A percentile compares a stretch with the other conserved stretches of the same genome.
phyloP scores from a whole-genome alignment of 2,797 vertebrate species.

The Discoglossus pictus region DNA sequence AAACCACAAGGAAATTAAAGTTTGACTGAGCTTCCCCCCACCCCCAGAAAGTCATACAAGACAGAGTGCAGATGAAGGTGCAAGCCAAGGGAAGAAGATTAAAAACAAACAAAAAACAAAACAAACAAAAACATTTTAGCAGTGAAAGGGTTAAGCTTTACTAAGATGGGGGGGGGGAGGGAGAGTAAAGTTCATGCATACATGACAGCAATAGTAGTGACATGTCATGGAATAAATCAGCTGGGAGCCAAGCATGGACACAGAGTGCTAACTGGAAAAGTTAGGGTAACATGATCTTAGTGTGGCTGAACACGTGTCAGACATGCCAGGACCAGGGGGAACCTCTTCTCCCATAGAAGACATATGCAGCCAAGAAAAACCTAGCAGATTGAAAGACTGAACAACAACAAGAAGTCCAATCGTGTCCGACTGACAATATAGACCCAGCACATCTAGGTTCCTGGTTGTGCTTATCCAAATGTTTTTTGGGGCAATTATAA shows the following conservation, averaged over 20 bases:
- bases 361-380: too few species aligned
- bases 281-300: slow-evolving; percentile 11
- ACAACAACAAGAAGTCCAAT: too few species aligned
- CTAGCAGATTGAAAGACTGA: too few species aligned
- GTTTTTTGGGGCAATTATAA: too few species aligned
- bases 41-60: neutral
- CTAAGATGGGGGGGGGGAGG: too few species aligned
- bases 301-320: neutral
- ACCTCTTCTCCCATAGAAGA: neutral
- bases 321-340: neutral
- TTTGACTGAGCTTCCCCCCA: neutral
- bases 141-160: too few species aligned
- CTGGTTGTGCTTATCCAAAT: too few species aligned
- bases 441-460: too few species aligned
- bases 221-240: slow-evolving; percentile 8
- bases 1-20: neutral
- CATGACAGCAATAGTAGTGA: neutral
- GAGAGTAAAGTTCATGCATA: neutral
- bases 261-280: slow-evolving; percentile 15
- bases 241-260: slow-evolving; percentile 1
- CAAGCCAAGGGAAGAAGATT: too few species aligned
- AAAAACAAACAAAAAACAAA: too few species aligned
- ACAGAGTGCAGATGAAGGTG: neutral
- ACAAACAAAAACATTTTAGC: too few species aligned
- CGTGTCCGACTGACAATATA: too few species aligned